phyloP scores from a whole-genome alignment of 2,888 invertebrate species.

The Meta bourneti region DNA sequence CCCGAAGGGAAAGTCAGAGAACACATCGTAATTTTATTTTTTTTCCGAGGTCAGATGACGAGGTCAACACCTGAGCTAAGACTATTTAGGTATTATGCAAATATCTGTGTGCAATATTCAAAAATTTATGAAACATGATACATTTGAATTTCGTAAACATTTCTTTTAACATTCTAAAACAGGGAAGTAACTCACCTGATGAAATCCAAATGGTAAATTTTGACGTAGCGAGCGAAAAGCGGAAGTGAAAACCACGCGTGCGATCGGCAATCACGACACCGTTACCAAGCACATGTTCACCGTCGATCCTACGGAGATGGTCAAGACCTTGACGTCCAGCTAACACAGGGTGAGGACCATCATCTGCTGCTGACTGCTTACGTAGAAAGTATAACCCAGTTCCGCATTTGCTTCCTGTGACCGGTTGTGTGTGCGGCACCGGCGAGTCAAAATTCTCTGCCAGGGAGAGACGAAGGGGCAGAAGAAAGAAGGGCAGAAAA shows the following conservation, averaged over 20 bases:
- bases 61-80: too few relatives aligned
- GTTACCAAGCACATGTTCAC: background rate
- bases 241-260: background rate
- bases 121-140: too few relatives aligned
- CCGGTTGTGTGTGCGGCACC: conserved; percentile 40
- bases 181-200: background rate
- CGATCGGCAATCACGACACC: background rate
- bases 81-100: too few relatives aligned
- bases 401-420: conserved; percentile 54
- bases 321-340: conserved; percentile 1
- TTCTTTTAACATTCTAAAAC: too few relatives aligned
- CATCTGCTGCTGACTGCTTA: background rate
- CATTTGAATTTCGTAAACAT: too few relatives aligned
- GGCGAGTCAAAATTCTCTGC: conserved; percentile 14
- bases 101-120: too few relatives aligned
- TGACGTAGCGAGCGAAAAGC: background rate
- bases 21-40: too few relatives aligned
- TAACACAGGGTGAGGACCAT: background rate
- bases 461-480: background rate
- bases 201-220: background rate
- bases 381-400: conserved; percentile 53
- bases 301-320: background rate
- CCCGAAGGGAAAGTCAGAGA: too few relatives aligned
- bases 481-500: background rate
- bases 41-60: too few relatives aligned